Evolutionary conservation across 1,140 invertebrate species (phyloP).

Genomic region (Sesamia nonagrioides): DNA sequence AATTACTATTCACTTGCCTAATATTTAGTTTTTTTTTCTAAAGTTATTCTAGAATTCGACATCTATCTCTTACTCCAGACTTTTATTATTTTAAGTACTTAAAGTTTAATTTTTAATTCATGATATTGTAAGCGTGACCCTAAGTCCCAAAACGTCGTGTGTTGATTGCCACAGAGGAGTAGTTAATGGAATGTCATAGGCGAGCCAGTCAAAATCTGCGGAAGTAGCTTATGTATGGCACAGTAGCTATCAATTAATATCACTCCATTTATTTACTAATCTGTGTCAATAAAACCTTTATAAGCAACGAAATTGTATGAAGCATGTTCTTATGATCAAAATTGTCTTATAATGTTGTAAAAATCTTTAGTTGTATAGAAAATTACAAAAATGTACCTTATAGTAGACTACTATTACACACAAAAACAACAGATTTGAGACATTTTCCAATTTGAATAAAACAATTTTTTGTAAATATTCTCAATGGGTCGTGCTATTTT

Average conservation of each 20-base stretch:
- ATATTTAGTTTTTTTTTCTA: slow-evolving; percentile 54
- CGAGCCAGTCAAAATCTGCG: no score
- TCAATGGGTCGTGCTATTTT: not conserved
- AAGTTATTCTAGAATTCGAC: slow-evolving; percentile 46
- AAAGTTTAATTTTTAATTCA: slow-evolving; percentile 22
- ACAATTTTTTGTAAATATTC: not conserved
- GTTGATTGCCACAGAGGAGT: not conserved
- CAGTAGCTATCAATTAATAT: no score
- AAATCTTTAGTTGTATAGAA: not conserved
- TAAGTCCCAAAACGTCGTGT: not conserved
- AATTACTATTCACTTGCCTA: slow-evolving; percentile 60
- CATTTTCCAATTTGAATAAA: not conserved
- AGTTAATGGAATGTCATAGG: not conserved
- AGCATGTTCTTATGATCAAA: not conserved
- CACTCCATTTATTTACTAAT: no score
- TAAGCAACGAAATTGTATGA: not conserved
- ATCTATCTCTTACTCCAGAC: slow-evolving; percentile 46
- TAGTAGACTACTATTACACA: not conserved
- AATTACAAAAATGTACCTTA: not conserved
- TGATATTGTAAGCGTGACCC: slow-evolving; percentile 16
- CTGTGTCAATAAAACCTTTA: no score
- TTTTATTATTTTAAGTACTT: slow-evolving; percentile 20
- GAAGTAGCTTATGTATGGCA: no score
- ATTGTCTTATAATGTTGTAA: not conserved
- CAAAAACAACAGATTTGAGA: not conserved